A percentile compares a stretch with the other conserved stretches of the same genome.
Conservation (phyloP, 2,797 vertebrate genomes). For the Labroides dimidiatus region DNA sequence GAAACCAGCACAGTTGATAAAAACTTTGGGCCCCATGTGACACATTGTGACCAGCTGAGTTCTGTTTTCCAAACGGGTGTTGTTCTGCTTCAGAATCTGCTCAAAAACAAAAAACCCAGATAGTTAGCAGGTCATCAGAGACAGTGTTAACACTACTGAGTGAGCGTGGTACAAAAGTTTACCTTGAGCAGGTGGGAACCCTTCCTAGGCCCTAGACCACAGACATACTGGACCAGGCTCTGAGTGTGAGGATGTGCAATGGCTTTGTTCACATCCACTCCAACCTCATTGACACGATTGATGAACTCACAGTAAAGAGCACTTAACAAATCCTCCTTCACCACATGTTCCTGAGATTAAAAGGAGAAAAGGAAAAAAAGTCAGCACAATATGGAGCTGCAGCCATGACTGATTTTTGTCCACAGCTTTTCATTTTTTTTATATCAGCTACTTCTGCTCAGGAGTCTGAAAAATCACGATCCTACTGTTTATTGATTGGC, state of each 20-base stretch:
- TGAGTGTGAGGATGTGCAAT: conserved; percentile 97
- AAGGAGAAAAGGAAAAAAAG: neutral
- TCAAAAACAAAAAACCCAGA: conserved; percentile 1
- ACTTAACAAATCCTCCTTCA: conserved; percentile 95
- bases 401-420: neutral
- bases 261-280: conserved; percentile 96
- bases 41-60: conserved; percentile 99
- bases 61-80: conserved; percentile 96
- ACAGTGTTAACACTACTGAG: neutral
- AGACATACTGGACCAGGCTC: conserved; percentile 96
- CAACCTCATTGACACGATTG: conserved; percentile 98
- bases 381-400: neutral
- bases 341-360: conserved; percentile 90
- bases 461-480: neutral
- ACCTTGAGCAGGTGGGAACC: conserved; percentile 98
- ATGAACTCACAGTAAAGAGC: conserved; percentile 98
- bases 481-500: too few species aligned
- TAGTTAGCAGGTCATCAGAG: neutral
- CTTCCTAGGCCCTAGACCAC: conserved; percentile 95
- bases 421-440: neutral
- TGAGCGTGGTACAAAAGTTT: conserved; percentile 25
- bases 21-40: conserved; percentile 99
- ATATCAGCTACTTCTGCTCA: neutral
- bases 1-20: conserved; percentile 99
- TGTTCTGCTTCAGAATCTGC: conserved; percentile 99